Evolutionary conservation across 2,113 vertebrate genomes (phyloP), one percentile per base, ranked within the genome.

Genomic region (Indicator maculatus): DNA sequence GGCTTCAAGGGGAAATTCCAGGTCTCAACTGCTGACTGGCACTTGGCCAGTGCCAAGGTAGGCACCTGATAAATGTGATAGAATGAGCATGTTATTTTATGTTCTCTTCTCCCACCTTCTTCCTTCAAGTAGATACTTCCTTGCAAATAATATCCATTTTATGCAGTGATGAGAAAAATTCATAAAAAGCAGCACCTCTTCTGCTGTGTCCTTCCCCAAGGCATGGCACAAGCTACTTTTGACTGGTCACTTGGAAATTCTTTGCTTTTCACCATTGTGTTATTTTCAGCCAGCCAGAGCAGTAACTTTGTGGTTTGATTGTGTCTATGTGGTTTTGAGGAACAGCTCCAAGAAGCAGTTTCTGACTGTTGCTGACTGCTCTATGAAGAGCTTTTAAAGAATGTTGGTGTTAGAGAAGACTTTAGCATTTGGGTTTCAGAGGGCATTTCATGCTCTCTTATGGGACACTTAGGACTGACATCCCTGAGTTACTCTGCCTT

Each of bases 391-490:
- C 6, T 83, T 69, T 36, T 14, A 38, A 58, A 65, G 50, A 16
- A 27, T 91, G 73, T 87, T 84, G 38, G 12, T 66, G 28, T 76
- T 69, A 36, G 24, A 65, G 47, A 53, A 56, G 55, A 52, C 5
- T 13, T 21, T 8, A 72, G 8, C 3, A 31, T 19, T 21, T 33
- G 14, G 12, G 63, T 92, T 71, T 59, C 63, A 58, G 61, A 9
- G 6, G 15, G 3, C 0, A 0, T 50, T 86, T 82, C 59, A 28
- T 18, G n/a, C 20, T 69, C 0, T 19, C 50, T 55, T 44, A 31
- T 0, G 0, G 13, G 28, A 80, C 4, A 5, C 26, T 83, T 9
- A 38, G 26, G 31, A 36, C 1, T 4, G 19, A 9, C 12, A 60
- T 75, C 45, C 41, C 50, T 30, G n/a, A 27, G 8, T 52, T 24